Conservation (phyloP, 1,140 invertebrate species). For the Arion vulgaris region DNA sequence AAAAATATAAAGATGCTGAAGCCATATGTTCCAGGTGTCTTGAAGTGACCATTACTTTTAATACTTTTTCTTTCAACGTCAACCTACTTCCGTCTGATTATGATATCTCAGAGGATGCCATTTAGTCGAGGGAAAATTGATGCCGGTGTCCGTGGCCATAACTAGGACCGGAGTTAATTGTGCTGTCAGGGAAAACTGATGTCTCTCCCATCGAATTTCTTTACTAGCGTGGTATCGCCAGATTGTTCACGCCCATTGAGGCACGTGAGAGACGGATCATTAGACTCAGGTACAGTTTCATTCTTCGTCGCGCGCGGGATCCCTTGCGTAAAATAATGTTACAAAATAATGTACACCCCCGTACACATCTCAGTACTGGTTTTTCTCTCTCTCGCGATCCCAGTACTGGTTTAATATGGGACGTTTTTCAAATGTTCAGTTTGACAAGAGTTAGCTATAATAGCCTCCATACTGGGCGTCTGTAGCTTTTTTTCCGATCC, state of each 20-base stretch:
- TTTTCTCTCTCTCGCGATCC: no score
- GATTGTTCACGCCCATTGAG: slow-evolving; percentile 16
- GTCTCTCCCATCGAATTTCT: neutral
- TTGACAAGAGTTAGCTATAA: no score
- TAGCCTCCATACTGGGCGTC: no score
- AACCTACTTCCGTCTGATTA: slow-evolving; percentile 1
- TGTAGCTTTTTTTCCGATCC: no score
- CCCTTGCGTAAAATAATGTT: no score
- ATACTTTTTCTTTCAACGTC: neutral
- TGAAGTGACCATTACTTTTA: neutral
- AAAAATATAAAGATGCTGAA: neutral
- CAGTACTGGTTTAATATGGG: no score
- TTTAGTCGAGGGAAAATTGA: neutral
- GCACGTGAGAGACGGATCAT: neutral
- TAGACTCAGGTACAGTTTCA: neutral
- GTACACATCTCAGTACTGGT: no score
- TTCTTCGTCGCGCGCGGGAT: neutral
- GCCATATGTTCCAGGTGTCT: neutral
- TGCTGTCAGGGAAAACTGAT: slow-evolving; percentile 11
- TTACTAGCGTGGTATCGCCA: neutral
- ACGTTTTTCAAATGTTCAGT: no score
- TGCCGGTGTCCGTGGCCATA: slow-evolving; percentile 12
- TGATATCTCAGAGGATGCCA: slow-evolving; percentile 4
- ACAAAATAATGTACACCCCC: no score
- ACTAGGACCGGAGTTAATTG: neutral